Evolutionary conservation across 1,140 invertebrate genomes (phyloP), one percentile per base, ranked within the genome.

Genomic region (Drosophila orena): DNA sequence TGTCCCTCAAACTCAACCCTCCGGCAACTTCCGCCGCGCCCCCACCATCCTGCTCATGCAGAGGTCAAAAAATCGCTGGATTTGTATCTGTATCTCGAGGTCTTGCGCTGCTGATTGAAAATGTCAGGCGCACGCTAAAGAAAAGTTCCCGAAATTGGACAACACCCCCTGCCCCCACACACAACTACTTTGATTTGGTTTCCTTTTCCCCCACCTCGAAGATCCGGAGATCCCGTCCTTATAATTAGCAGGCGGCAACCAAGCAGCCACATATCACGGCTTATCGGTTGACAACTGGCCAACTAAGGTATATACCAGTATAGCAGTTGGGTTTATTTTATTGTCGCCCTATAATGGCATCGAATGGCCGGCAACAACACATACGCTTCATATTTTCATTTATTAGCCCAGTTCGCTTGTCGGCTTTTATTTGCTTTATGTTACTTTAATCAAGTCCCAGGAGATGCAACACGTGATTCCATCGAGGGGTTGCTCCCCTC

Each of bases 391-490:
- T 89, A 89, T 89, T 88, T 89, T 89, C 84, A 71, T 89, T 89
- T 89, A 89, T 89, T 89, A 89, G 84, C 83, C 79, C 68, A 85
- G 71, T 79, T 83, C 70, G 60, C 46, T 70, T 77, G 49, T 46
- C 54, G 50, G 64, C 43, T 77, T 70, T 86, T 88, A 88, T 89
- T 89, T 90, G 86, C 86, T 90, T 89, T 89, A 89, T 89, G 84
- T 50, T 62, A 47, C 81, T 88, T 91, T 91, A 91, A 91, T 91
- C 86, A 91, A 86, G 77, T 91, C 90, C 85, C 90, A 66, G 50
- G 90, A 91, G 90, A 91, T 90, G 89, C 90, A 91, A 91, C 90
- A 91, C 90, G 90, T 91, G 89, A 91, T 71, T 79, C 54, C 74
- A 78, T 40, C 56, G 62, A 70, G 74, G 83, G 75, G 75, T 71